phyloP scores from a whole-genome alignment of 2,888 invertebrate species.

The Cantharis nigra region DNA sequence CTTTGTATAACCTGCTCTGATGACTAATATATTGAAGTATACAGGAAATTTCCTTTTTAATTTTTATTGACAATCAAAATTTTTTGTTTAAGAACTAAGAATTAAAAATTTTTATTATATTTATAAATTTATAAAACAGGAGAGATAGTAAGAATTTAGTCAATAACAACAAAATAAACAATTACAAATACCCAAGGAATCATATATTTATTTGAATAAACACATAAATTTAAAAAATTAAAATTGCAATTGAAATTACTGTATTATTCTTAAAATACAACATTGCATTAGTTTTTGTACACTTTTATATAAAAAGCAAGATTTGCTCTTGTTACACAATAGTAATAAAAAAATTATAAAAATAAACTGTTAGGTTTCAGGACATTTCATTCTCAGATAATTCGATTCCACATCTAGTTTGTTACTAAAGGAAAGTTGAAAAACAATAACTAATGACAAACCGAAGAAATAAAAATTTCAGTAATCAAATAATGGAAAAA shows the following conservation, averaged over 20 bases:
- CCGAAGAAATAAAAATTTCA: no score
- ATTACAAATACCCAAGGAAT: not conserved
- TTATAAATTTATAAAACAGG: not conserved
- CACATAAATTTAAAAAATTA: not conserved
- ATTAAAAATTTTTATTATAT: not conserved
- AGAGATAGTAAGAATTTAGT: not conserved
- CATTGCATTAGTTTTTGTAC: not conserved
- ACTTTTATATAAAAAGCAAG: not conserved
- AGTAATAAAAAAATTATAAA: not conserved
- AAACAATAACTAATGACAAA: no score
- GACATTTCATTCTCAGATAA: no score
- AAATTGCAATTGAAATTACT: not conserved
- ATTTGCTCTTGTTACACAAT: not conserved
- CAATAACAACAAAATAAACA: not conserved
- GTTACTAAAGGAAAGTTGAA: no score
- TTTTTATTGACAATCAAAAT: no score
- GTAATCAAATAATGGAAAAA: no score
- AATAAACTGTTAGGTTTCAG: not conserved
- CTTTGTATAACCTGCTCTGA: not conserved
- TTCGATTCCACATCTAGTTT: no score
- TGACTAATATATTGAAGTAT: not conserved
- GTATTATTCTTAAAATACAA: not conserved
- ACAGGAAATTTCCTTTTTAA: not conserved
- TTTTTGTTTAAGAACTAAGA: not conserved
- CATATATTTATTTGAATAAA: conserved; percentile 1